phyloP scores from a whole-genome alignment of 2,113 vertebrate species.

The Dipodomys merriami region DNA sequence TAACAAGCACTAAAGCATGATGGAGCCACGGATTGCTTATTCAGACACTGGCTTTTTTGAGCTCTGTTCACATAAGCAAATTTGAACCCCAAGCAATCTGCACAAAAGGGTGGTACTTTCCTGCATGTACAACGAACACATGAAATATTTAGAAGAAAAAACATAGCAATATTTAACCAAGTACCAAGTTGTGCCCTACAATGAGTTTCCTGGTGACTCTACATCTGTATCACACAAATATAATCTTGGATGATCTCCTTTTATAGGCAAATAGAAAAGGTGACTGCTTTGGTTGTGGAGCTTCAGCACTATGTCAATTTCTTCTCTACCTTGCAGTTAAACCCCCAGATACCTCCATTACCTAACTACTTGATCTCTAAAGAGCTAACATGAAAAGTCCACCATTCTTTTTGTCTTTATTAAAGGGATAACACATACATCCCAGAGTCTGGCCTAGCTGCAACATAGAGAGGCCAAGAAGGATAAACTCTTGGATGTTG shows the following conservation, averaged over 20 bases:
- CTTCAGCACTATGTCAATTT: neutral
- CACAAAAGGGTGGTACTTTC: neutral
- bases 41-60: neutral
- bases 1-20: neutral
- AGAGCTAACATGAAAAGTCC: neutral
- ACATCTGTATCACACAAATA: neutral
- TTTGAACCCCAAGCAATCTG: neutral
- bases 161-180: neutral
- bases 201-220: neutral
- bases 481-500: neutral
- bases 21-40: neutral
- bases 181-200: neutral
- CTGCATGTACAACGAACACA: neutral
- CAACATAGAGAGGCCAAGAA: neutral
- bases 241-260: neutral
- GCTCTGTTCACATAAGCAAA: neutral
- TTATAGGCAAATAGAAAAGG: neutral
- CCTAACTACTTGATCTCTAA: neutral
- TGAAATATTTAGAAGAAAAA: conserved; percentile 41
- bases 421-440: neutral
- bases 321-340: neutral
- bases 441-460: neutral
- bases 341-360: neutral
- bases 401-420: neutral
- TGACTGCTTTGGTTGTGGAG: neutral